These are phyloP conservation scores for Drosophila truncata DNA, from an alignment of 1,140 invertebrate species.

Conservation along the genomic window DNA sequence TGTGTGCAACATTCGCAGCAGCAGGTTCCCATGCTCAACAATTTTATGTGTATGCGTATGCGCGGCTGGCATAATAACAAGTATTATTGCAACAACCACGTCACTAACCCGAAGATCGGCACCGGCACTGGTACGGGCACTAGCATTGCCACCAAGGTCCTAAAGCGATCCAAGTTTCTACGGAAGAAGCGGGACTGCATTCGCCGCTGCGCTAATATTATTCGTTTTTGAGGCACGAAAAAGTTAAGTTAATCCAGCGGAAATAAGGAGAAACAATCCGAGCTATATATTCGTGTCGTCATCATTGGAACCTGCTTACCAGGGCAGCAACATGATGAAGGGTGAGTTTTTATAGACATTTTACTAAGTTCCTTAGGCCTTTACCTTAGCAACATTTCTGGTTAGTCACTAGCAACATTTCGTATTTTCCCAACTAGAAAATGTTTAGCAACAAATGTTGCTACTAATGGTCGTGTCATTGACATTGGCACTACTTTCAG, in stretches of 20 bases:
- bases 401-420: constrained; percentile 29
- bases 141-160: constrained; percentile 30
- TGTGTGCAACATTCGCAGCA: constrained; percentile 78
- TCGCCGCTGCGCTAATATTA: constrained; percentile 17
- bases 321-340: constrained; percentile 73
- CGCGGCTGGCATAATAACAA: constrained; percentile 65
- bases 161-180: constrained; percentile 67
- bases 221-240: constrained; percentile 56
- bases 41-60: constrained; percentile 78
- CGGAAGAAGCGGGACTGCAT: constrained; percentile 64
- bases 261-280: constrained; percentile 8
- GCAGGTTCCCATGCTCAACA: constrained; percentile 75
- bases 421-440: not conserved
- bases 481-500: constrained; percentile 31
- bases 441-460: constrained; percentile 34
- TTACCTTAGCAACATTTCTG: no score
- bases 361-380: not conserved
- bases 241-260: not conserved
- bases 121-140: constrained; percentile 44
- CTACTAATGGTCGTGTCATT: constrained; percentile 40
- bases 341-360: constrained; percentile 52
- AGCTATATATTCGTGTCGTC: constrained; percentile 52
- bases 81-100: constrained; percentile 32
- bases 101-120: constrained; percentile 12
- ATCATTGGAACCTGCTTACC: constrained; percentile 68